These are phyloP conservation scores for Malurus melanocephalus DNA, from an alignment of 2,113 vertebrate species.

Conservation along the genomic window DNA sequence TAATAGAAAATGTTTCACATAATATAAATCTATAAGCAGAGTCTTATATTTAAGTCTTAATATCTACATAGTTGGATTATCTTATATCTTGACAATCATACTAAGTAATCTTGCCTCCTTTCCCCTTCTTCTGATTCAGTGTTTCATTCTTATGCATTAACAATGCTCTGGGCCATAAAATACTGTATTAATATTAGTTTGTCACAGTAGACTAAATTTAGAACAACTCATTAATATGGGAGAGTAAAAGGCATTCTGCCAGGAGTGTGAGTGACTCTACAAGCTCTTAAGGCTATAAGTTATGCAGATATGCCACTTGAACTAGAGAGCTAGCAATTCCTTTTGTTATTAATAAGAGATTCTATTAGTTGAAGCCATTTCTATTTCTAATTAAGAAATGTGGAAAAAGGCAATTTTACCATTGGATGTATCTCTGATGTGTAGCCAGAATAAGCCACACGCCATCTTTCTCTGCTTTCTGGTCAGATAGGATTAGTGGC, in stretches of 20 bases:
- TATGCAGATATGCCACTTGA: slow-evolving; percentile 83
- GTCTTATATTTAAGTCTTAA: slow-evolving; percentile 85
- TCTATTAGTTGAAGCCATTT: slow-evolving; percentile 73
- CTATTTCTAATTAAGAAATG: slow-evolving; percentile 83
- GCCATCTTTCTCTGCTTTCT: slow-evolving; percentile 45
- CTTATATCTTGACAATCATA: slow-evolving; percentile 81
- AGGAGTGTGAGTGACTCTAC: slow-evolving; percentile 71
- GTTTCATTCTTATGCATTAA: slow-evolving; percentile 81
- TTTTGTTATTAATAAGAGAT: slow-evolving; percentile 81
- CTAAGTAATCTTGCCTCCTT: slow-evolving; percentile 74
- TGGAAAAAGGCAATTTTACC: slow-evolving; percentile 71
- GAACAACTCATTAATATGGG: slow-evolving; percentile 85
- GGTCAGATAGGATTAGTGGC: slow-evolving; percentile 62
- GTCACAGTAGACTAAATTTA: slow-evolving; percentile 85
- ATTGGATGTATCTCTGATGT: slow-evolving; percentile 56
- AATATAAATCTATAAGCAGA: slow-evolving; percentile 83
- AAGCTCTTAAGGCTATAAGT: slow-evolving; percentile 82
- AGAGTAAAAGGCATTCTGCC: slow-evolving; percentile 81
- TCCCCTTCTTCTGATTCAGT: slow-evolving; percentile 70
- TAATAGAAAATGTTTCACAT: slow-evolving; percentile 88
- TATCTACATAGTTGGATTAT: slow-evolving; percentile 85
- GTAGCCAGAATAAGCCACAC: slow-evolving; percentile 54
- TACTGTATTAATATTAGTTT: slow-evolving; percentile 88
- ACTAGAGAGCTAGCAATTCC: slow-evolving; percentile 73
- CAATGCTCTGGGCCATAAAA: slow-evolving; percentile 82